Evolutionary conservation across 1,140 invertebrate genomes (phyloP).

Genomic region (Charaxes varanes): DNA sequence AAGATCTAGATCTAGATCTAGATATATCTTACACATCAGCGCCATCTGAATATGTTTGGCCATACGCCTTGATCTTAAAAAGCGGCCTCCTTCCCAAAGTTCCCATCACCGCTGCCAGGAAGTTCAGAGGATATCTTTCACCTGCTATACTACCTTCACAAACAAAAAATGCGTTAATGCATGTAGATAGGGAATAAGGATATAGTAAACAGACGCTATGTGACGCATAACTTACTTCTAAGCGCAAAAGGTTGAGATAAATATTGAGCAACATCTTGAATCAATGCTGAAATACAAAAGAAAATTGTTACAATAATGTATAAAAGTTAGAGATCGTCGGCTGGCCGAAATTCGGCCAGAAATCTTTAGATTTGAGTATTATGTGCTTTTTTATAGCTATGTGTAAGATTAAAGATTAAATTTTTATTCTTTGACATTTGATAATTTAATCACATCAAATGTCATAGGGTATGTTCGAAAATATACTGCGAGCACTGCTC

Average conservation of each 20-base stretch:
- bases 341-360: too few relatives aligned
- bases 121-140: conserved; percentile 41
- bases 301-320: conserved; percentile 1
- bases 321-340: too few relatives aligned
- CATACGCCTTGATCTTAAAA: conserved; percentile 46
- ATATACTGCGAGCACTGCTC: too few relatives aligned
- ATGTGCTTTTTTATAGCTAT: too few relatives aligned
- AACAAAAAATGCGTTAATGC: too few relatives aligned
- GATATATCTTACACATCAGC: conserved; percentile 34
- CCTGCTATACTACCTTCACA: conserved; percentile 50
- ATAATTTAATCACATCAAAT: too few relatives aligned
- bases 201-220: too few relatives aligned
- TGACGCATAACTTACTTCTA: conserved; percentile 31
- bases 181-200: neutral
- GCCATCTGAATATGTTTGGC: conserved; percentile 43
- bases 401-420: too few relatives aligned
- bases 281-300: conserved; percentile 27
- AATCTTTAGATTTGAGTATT: too few relatives aligned
- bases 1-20: too few relatives aligned
- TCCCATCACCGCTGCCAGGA: conserved; percentile 37
- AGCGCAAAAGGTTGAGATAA: conserved; percentile 40
- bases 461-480: too few relatives aligned
- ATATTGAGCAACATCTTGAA: conserved; percentile 37
- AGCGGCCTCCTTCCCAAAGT: conserved; percentile 37
- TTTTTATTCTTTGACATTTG: too few relatives aligned